Percentiles rank a stretch among this genome's conserved stretches.
Evolutionary conservation across 1,140 invertebrate species (phyloP).

Genomic region (Nilaparvata lugens): DNA sequence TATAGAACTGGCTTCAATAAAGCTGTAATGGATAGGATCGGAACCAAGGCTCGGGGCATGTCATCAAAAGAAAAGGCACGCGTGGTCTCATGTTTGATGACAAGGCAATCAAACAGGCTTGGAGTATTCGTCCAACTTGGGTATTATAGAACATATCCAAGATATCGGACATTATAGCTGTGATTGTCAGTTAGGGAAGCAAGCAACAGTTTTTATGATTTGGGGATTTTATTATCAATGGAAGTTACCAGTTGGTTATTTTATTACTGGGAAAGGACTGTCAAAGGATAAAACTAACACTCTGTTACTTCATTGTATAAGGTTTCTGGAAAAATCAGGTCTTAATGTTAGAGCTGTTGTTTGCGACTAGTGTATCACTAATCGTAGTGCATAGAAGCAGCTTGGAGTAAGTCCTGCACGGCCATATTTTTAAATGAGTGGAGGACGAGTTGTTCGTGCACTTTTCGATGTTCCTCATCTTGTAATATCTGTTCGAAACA

Average conservation of each 20-base stretch:
- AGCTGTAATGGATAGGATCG: neutral
- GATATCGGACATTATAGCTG: neutral
- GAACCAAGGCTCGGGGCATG: neutral
- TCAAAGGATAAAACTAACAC: neutral
- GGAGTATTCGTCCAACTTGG: neutral
- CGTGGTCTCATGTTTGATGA: constrained; percentile 1
- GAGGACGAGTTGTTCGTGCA: too few relatives aligned
- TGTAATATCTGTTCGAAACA: too few relatives aligned
- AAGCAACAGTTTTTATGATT: constrained; percentile 1
- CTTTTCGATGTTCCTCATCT: too few relatives aligned
- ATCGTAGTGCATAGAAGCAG: neutral
- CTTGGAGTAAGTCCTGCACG: neutral
- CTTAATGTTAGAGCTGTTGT: neutral
- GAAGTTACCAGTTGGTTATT: neutral
- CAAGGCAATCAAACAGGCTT: neutral
- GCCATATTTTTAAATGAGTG: too few relatives aligned
- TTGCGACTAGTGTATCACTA: neutral
- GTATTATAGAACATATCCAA: neutral
- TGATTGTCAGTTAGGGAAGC: neutral
- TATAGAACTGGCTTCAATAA: neutral
- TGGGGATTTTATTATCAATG: neutral
- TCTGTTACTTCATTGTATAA: neutral
- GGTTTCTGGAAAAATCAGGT: neutral
- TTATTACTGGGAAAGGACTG: neutral
- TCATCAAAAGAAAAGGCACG: neutral